Base-by-base conservation (phyloP, 1,140 invertebrate species). In the Bilobella aurantiaca region DNA sequence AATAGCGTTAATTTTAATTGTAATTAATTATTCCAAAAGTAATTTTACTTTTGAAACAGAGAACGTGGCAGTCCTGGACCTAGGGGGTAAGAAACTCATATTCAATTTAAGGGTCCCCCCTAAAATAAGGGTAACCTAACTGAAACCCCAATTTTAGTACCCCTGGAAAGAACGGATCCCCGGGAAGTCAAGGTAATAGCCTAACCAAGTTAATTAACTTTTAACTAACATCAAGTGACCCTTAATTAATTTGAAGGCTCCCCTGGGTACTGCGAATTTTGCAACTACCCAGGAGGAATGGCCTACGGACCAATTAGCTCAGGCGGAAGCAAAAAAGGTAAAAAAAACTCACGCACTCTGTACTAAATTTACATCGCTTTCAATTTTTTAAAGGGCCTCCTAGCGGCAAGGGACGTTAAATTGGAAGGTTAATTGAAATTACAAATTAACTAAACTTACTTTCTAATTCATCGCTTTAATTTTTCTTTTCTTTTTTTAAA, bases 201-300 rank as follows among this genome's bases (percentile, higher is more conserved):
- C 21, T 29, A 28, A 5, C 49, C 30, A 47, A 27, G 3, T 21
- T n/a, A 1, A 27, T 1, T 1, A 59, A 23, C 23, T 32, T 37
- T 31, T 18, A 25, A 42, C 27, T 42, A 28, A 65, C 3, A 27
- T 14, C n/a, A 59, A 27, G 18, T 3, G 21, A 34, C 2, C 46
- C 31, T 64, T 30, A 29, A 25, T n/a, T n/a, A n/a, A 30, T 30
- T 63, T 8, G 77, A 81, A 53, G 84, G 84, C 47, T 70, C 77
- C 16, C 82, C 84, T 18, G 85, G 85, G 29, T 82, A 79, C 69
- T 86, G 85, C 71, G 84, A 85, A 73, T 82, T 80, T 68, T 84
- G 83, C 71, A 82, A 81, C 70, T 79, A 66, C 63, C 67, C 58
- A 8, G 58, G 58, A 28, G 58, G 58, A 29, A 59, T 59, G 58